These are phyloP conservation scores for Acrobasis consociella DNA, from an alignment of 2,888 invertebrate species.

Conservation along the genomic window DNA sequence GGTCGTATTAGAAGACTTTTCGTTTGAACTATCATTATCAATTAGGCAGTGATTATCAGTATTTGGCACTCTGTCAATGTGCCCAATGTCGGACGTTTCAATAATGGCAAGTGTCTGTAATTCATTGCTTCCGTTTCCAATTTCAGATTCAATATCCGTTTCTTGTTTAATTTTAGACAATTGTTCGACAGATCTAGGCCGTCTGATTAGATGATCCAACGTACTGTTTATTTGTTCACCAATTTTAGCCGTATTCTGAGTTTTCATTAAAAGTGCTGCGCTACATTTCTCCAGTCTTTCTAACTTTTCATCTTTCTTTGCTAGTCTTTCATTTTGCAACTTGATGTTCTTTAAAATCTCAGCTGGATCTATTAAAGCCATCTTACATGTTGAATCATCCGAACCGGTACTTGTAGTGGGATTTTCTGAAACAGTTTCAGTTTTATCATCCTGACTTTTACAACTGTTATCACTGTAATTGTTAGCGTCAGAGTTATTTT, in stretches of 20 bases:
- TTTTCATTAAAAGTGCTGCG: slow-evolving; percentile 41
- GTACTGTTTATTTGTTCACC: slow-evolving; percentile 44
- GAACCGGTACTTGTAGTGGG: background rate
- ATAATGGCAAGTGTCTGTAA: background rate
- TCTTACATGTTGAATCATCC: slow-evolving; percentile 24
- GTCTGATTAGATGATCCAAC: slow-evolving; percentile 46
- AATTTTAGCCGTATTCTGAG: slow-evolving; percentile 40
- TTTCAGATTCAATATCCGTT: slow-evolving; percentile 7
- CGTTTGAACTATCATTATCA: background rate
- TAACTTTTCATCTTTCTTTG: slow-evolving; percentile 49
- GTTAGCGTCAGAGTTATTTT: slow-evolving; percentile 27
- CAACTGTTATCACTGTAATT: slow-evolving; percentile 3
- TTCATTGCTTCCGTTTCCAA: background rate
- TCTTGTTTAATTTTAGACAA: background rate
- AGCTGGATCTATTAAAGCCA: slow-evolving; percentile 41
- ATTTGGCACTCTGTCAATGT: background rate
- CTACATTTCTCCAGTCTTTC: slow-evolving; percentile 47
- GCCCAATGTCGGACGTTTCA: background rate
- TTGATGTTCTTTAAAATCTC: slow-evolving; percentile 51
- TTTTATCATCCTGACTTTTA: slow-evolving; percentile 7
- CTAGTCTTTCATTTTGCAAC: slow-evolving; percentile 46
- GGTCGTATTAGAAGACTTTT: background rate
- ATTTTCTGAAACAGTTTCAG: slow-evolving; percentile 10
- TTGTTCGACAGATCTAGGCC: slow-evolving; percentile 40
- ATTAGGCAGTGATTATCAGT: background rate